Evolutionary conservation across 2,113 vertebrate species (phyloP).

Genomic region (Stomatorhinus ivindoensis): DNA sequence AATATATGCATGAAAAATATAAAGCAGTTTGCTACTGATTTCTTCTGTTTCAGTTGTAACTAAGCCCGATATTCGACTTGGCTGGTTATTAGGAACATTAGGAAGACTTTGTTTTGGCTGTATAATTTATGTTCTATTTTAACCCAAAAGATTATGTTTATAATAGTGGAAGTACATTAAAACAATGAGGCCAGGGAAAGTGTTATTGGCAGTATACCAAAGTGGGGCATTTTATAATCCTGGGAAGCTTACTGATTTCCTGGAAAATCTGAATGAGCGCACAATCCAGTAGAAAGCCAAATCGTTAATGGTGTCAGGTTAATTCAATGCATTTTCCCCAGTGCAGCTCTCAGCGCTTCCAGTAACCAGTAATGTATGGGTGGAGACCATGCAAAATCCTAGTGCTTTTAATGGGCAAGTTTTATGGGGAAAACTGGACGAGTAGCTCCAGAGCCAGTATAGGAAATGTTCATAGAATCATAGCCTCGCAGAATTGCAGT

Average conservation of each 20-base stretch:
- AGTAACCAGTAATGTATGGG: not conserved
- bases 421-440: not conserved
- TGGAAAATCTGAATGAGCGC: conserved; percentile 12
- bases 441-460: not conserved
- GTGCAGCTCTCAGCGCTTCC: not conserved
- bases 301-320: not conserved
- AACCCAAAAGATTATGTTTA: not conserved
- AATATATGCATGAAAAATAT: not conserved
- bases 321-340: not conserved
- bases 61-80: not conserved
- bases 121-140: not conserved
- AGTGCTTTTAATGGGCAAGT: not conserved
- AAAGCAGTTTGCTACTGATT: not conserved
- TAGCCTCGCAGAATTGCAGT: not conserved
- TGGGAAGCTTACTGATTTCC: not conserved
- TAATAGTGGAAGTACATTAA: not conserved
- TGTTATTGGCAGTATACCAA: conserved; percentile 12
- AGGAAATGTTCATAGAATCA: not conserved
- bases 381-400: not conserved
- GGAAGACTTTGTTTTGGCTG: not conserved
- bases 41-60: not conserved
- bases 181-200: not conserved
- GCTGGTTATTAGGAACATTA: not conserved
- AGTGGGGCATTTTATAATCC: conserved; percentile 24
- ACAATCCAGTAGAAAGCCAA: not conserved